These are phyloP conservation scores for Cyclophora punctaria DNA, from an alignment of 2,888 invertebrate genomes.

Conservation along the genomic window DNA sequence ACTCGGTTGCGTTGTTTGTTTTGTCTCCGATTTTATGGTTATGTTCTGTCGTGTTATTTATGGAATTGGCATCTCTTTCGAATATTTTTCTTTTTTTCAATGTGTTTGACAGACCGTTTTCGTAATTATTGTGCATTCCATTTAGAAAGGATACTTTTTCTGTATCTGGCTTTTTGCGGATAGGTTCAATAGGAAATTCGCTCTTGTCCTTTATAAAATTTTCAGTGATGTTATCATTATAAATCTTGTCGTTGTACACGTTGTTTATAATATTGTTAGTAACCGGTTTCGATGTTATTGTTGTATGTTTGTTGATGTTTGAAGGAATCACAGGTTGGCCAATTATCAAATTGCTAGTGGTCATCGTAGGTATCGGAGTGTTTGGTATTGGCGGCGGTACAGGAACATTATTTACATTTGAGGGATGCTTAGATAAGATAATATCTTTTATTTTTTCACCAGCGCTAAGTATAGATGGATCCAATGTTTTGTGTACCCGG, in stretches of 20 bases:
- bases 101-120: conserved; percentile 51
- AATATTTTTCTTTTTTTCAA: conserved; percentile 57
- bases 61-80: conserved; percentile 39
- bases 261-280: conserved; percentile 24
- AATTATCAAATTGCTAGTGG: conserved; percentile 42
- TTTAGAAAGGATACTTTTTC: conserved; percentile 46
- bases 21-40: conserved; percentile 29
- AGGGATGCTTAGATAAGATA: conserved; percentile 47
- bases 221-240: conserved; percentile 44
- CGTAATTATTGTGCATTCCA: conserved; percentile 37
- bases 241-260: conserved; percentile 28
- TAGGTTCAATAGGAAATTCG: conserved; percentile 38
- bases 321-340: conserved; percentile 23
- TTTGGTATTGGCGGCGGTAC: conserved; percentile 59
- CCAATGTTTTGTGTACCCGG: conserved; percentile 43
- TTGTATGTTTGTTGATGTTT: conserved; percentile 31
- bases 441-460: conserved; percentile 57
- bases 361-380: conserved; percentile 55
- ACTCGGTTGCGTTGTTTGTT: conserved; percentile 22
- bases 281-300: conserved; percentile 34
- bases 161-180: conserved; percentile 39
- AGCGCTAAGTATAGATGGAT: conserved; percentile 40
- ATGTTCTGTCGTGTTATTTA: conserved; percentile 1
- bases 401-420: conserved; percentile 31
- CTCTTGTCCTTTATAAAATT: conserved; percentile 47